These are phyloP conservation scores for Apamea monoglypha DNA, from an alignment of 2,888 invertebrate genomes.

Conservation along the genomic window DNA sequence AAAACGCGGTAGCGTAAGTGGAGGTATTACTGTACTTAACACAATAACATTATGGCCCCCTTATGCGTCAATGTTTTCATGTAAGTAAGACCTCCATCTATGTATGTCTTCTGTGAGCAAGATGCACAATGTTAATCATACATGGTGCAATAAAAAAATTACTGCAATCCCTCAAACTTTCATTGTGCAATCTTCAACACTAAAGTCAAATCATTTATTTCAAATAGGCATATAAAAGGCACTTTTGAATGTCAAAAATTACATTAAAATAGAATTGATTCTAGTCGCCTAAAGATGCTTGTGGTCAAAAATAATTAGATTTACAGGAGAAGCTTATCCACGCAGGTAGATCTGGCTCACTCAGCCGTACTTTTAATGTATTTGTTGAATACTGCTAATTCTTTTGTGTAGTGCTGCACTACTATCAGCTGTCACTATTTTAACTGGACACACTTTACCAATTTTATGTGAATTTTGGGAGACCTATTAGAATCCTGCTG, in stretches of 20 bases:
- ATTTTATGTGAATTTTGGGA: neutral
- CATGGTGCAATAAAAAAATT: neutral
- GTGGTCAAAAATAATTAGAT: neutral
- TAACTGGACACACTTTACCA: neutral
- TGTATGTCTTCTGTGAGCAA: neutral
- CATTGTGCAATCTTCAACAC: slow-evolving; percentile 1
- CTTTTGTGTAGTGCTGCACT: neutral
- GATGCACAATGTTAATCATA: neutral
- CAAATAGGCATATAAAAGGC: too few relatives aligned
- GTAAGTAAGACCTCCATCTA: neutral
- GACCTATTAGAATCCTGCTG: neutral
- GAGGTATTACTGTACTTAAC: too few relatives aligned
- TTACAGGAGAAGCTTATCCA: neutral
- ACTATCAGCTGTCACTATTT: neutral
- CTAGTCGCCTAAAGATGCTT: neutral
- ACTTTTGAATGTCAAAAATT: too few relatives aligned
- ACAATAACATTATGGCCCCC: neutral
- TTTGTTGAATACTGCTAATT: neutral
- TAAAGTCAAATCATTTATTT: too few relatives aligned
- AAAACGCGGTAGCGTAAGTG: too few relatives aligned
- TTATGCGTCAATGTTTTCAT: neutral
- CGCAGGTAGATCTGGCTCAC: neutral
- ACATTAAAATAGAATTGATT: too few relatives aligned
- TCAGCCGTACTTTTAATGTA: neutral
- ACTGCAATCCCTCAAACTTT: neutral